These are phyloP conservation scores for Magallana angulata DNA, from an alignment of 1,140 invertebrate genomes.

Conservation along the genomic window DNA sequence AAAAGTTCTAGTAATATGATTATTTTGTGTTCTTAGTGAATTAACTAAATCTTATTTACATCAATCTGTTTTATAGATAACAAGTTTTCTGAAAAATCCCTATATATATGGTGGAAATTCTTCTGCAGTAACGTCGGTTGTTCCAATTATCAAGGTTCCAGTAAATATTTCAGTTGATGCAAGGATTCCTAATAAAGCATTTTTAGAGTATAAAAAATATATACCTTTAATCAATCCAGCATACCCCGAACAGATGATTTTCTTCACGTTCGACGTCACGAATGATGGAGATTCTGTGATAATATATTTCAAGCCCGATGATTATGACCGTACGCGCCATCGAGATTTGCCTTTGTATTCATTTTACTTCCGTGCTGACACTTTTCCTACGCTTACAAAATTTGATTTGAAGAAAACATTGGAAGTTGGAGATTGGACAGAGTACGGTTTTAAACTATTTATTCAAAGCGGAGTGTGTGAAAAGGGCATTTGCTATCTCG, in stretches of 20 bases:
- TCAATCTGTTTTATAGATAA: no score
- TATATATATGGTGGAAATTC: not conserved
- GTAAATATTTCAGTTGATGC: not conserved
- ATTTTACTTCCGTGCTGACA: not conserved
- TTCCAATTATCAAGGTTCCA: not conserved
- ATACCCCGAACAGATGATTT: constrained; percentile 18
- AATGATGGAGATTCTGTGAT: not conserved
- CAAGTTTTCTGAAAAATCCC: no score
- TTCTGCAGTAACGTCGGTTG: not conserved
- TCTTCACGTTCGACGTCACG: constrained; percentile 4
- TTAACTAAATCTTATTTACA: no score
- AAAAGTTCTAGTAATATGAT: no score
- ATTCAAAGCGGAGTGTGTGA: not conserved
- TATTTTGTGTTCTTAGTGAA: no score
- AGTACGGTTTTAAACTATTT: constrained; percentile 12
- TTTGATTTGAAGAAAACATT: constrained; percentile 5
- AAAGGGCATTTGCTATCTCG: not conserved
- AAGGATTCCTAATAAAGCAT: not conserved
- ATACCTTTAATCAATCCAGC: not conserved
- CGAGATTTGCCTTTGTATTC: not conserved
- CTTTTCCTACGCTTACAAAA: not conserved
- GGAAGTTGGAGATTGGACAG: not conserved
- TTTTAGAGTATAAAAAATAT: not conserved
- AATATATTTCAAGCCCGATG: not conserved
- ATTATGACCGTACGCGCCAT: not conserved